A percentile compares a stretch with the other conserved stretches of the same genome.
Evolutionary conservation across 2,797 vertebrate species (phyloP).

Genomic region (Dermochelys coriacea): DNA sequence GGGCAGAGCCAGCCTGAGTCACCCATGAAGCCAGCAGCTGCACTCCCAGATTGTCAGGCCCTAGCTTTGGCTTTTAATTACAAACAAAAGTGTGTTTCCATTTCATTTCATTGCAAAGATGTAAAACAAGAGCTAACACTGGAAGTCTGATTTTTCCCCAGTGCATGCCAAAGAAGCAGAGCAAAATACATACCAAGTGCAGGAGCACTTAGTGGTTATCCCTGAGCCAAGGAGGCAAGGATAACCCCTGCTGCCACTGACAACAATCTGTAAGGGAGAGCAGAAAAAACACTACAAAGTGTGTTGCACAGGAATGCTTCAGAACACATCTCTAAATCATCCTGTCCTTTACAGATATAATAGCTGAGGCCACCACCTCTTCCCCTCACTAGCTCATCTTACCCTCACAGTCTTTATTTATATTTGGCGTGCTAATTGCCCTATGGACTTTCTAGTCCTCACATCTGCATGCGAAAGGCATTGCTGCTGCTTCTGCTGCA

Average conservation of each 20-base stretch:
- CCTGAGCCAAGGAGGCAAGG: rapidly evolving
- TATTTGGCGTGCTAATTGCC: neutral
- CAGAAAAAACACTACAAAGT: neutral
- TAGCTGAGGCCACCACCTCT: too few species aligned
- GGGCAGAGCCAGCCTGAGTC: neutral
- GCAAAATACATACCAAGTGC: neutral
- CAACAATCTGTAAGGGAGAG: neutral
- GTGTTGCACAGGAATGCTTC: neutral
- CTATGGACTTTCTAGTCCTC: neutral
- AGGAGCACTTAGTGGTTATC: neutral
- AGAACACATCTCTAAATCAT: neutral
- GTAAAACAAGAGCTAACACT: neutral
- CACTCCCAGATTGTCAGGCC: neutral
- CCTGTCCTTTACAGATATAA: neutral
- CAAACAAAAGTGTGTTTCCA: neutral
- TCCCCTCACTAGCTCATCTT: neutral
- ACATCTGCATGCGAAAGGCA: neutral
- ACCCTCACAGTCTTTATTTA: rapidly evolving
- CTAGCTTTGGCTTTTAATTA: neutral
- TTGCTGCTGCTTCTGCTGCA: neutral
- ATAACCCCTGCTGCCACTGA: neutral
- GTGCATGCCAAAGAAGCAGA: neutral
- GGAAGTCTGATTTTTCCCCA: neutral
- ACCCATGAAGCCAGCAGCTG: neutral
- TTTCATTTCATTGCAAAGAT: slow-evolving; percentile 20